phyloP scores from a whole-genome alignment of 2,888 invertebrate genomes.

The Deilephila elpenor region DNA sequence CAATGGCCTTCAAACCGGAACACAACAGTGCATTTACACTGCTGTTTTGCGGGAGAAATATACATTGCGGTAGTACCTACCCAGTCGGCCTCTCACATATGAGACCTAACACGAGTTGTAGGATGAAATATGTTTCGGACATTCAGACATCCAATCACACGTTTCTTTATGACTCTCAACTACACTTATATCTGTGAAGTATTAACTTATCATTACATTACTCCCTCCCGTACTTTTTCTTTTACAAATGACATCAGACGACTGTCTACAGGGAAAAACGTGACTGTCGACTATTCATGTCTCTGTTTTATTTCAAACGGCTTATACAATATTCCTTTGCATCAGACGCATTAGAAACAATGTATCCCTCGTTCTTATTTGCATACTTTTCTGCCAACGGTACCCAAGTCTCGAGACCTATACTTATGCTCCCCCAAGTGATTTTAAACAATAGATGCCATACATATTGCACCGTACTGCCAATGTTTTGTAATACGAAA shows the following conservation, averaged over 20 bases:
- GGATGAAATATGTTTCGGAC: no score
- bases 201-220: no score
- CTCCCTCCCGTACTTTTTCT: neutral
- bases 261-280: neutral
- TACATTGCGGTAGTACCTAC: no score
- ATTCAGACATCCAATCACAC: no score
- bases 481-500: slow-evolving; percentile 25
- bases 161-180: no score
- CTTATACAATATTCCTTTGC: neutral
- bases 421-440: slow-evolving; percentile 26
- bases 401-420: slow-evolving; percentile 19
- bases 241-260: neutral
- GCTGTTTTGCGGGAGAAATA: no score
- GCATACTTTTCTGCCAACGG: slow-evolving; percentile 8
- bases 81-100: no score
- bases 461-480: slow-evolving; percentile 5
- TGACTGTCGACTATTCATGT: neutral
- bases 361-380: slow-evolving; percentile 1
- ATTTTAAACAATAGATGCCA: slow-evolving; percentile 27
- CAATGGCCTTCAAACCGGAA: no score
- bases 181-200: no score
- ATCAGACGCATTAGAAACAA: slow-evolving; percentile 21
- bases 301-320: neutral
- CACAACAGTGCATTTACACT: no score
- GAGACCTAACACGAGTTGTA: no score